Base-by-base conservation (phyloP, 2,888 invertebrate species). In the Aricia artaxerxes region DNA sequence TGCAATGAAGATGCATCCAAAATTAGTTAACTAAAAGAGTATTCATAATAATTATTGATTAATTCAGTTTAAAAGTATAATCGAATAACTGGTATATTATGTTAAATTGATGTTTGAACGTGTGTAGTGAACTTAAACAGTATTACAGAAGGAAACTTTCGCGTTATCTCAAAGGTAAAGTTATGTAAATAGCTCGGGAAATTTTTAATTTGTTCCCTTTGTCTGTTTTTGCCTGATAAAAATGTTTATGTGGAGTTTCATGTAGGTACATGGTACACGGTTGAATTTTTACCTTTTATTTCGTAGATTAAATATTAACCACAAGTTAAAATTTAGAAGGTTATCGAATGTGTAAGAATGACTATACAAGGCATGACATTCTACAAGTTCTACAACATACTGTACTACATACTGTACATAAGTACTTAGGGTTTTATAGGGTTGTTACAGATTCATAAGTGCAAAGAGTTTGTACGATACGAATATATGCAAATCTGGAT, bases 301-400 rank as follows among this genome's bases (percentile, higher is more conserved):
- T 49, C 49, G 49, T 9, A 49, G 49, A 49, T 49, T 49, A 49
- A 44, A 49, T 49, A 49, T 11, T 49, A 49, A 49, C 49, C 73
- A 75, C 73, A 49, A 24, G 49, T 78, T 73, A 49, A 31, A 31
- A 69, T 11, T 69, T 35, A 69, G 31, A 69, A 78, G 60, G 75
- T 73, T 57, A 78, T 40, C 31, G 79, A 73, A 81, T 79, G 79
- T 72, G 78, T 79, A 79, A 80, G 78, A 81, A 78, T 81, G 79
- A 16, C 69, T 69, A 57, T 60, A 78, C 13, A 44, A n/a, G 61
- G 11, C 24, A 24, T 73, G 73, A 79, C 80, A 79, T 80, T 79
- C 79, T 69, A 49, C 61, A 57, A 60, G 78, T 80, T 79, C 79
- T 69, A 49, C 61, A 57, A 60, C 44, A 79, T 78, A 78, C 35